These are phyloP conservation scores for Momotus momota DNA, from an alignment of 2,797 vertebrate species.

Conservation along the genomic window DNA sequence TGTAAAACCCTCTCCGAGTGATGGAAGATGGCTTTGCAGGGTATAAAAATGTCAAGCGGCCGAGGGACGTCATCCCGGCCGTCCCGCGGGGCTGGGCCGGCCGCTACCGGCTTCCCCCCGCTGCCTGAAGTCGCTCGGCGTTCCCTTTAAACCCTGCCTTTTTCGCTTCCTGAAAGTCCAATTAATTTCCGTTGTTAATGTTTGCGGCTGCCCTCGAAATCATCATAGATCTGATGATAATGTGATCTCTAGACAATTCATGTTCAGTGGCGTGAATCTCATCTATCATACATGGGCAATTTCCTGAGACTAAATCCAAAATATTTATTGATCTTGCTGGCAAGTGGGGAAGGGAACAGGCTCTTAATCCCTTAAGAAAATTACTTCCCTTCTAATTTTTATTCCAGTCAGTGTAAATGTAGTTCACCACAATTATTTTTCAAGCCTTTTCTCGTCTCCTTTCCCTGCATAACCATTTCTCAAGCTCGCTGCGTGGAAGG, in stretches of 20 bases:
- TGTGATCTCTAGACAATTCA: conserved; percentile 30
- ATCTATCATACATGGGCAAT: conserved; percentile 49
- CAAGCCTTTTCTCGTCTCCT: conserved; percentile 14
- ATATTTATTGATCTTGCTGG: conserved; percentile 68
- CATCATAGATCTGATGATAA: conserved; percentile 43
- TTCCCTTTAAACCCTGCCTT: conserved; percentile 19
- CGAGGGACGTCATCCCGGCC: background rate
- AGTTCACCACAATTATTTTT: conserved; percentile 47
- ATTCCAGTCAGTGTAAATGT: conserved; percentile 58
- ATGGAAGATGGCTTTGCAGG: conserved; percentile 5
- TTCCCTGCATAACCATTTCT: conserved; percentile 45
- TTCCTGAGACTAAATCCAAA: conserved; percentile 57
- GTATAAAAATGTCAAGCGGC: conserved; percentile 27
- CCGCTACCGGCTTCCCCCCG: rapidly evolving
- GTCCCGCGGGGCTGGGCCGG: rapidly evolving
- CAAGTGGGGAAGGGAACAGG: background rate
- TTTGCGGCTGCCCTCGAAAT: background rate
- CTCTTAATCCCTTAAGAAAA: conserved; percentile 63
- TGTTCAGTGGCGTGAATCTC: conserved; percentile 9
- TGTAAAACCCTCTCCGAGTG: background rate
- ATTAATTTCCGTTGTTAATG: conserved; percentile 31
- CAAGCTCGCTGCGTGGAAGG: background rate
- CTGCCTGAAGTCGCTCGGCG: background rate
- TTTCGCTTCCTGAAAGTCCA: background rate
- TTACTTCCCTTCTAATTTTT: conserved; percentile 63